Conservation (phyloP, 2,797 vertebrate genomes). For the Chaenodraco wilsoni region DNA sequence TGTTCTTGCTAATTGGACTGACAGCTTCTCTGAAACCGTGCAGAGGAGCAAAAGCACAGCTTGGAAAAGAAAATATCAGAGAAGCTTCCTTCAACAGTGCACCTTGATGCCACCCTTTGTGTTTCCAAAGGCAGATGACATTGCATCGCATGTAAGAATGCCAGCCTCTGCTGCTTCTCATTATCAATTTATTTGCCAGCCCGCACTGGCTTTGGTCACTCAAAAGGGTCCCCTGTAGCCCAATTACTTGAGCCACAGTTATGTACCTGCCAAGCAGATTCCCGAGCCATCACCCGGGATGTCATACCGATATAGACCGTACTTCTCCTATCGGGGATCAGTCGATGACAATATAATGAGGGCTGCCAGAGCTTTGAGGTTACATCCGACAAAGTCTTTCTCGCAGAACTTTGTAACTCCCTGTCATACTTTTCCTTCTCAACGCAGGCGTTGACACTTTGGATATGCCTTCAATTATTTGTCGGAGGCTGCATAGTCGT, state of each 20-base stretch:
- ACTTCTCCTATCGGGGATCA: slow-evolving; percentile 40
- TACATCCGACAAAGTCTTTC: slow-evolving; percentile 22
- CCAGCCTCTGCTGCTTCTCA: slow-evolving; percentile 62
- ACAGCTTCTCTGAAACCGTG: slow-evolving; percentile 38
- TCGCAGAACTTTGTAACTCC: slow-evolving; percentile 30
- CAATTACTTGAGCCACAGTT: slow-evolving; percentile 74
- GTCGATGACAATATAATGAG: slow-evolving; percentile 55
- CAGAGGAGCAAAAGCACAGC: slow-evolving; percentile 24
- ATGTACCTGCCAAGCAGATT: slow-evolving; percentile 71
- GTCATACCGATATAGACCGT: slow-evolving; percentile 57
- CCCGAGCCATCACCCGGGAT: slow-evolving; percentile 40
- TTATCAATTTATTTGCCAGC: slow-evolving; percentile 62
- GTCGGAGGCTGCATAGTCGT: background rate
- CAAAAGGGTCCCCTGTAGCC: slow-evolving; percentile 69
- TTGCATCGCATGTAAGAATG: slow-evolving; percentile 45
- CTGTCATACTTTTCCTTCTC: slow-evolving; percentile 13
- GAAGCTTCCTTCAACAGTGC: slow-evolving; percentile 11
- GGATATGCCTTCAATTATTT: slow-evolving; percentile 12
- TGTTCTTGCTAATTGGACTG: slow-evolving; percentile 69
- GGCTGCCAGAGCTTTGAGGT: slow-evolving; percentile 43
- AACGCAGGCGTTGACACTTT: slow-evolving; percentile 1
- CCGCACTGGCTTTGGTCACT: slow-evolving; percentile 56
- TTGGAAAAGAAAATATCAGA: slow-evolving; percentile 33
- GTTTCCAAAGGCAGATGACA: slow-evolving; percentile 60
- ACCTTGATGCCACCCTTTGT: slow-evolving; percentile 53